Conservation (phyloP, 2,888 invertebrate species). For the Pimpla rufipes region DNA sequence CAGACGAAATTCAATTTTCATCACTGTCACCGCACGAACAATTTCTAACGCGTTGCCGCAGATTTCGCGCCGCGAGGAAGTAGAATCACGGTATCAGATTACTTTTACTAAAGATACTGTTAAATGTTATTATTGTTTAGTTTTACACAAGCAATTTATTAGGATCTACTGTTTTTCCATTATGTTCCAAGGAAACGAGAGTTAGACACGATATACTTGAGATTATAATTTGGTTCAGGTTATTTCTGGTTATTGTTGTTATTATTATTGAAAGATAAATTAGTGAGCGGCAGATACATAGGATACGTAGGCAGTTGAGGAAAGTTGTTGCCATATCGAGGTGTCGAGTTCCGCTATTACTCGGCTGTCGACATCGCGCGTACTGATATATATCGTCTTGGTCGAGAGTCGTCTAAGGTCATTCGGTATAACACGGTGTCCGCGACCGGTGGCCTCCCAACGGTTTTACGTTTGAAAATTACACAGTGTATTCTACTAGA, state of each 20-base stretch:
- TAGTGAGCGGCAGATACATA: background rate
- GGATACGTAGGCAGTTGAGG: background rate
- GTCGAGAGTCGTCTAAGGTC: slow-evolving; percentile 24
- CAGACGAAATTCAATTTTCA: slow-evolving; percentile 25
- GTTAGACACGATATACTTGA: too few relatives aligned
- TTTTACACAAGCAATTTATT: too few relatives aligned
- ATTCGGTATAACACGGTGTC: background rate
- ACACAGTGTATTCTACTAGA: background rate
- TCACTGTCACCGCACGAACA: slow-evolving; percentile 21
- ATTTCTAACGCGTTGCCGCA: slow-evolving; percentile 9
- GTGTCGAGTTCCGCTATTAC: background rate
- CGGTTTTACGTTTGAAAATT: slow-evolving; percentile 6
- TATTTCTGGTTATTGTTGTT: background rate
- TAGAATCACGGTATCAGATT: too few relatives aligned
- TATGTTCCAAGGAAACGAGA: too few relatives aligned
- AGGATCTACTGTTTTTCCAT: background rate
- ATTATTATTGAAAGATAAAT: slow-evolving; percentile 11
- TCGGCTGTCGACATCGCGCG: background rate
- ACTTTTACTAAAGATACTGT: too few relatives aligned
- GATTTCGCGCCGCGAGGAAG: too few relatives aligned
- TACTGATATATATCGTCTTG: background rate
- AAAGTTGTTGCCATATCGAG: slow-evolving; percentile 1
- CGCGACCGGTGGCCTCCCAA: background rate
- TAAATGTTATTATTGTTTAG: too few relatives aligned
- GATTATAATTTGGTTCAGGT: too few relatives aligned